Base-by-base conservation (phyloP, 2,888 invertebrate genomes). In the Drosophila helvetica region DNA sequence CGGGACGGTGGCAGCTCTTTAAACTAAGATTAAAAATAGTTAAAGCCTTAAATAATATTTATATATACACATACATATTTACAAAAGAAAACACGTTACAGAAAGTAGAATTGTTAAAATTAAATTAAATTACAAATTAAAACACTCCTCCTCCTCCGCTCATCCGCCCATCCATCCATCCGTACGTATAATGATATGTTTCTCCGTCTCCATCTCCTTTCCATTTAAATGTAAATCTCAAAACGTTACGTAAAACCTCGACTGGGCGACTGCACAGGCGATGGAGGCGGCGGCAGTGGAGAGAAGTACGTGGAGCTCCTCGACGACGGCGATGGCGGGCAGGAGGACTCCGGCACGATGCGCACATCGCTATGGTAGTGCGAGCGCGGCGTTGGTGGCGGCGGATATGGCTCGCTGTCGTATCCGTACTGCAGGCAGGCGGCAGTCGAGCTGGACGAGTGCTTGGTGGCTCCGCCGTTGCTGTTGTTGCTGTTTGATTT, bases 261-360 rank as follows among this genome's bases (percentile, higher is more conserved):
- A 74, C 93, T 92, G 47, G 93, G 93, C 42, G 93, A 93, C 75
- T 94, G 95, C 53, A 94, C 95, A 18, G 97, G 97, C 47, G 97
- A 96, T 27, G 97, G 97, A 9, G 98, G 97, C 10, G 98, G 98
- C 42, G 96, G 96, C 71, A 95, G 91, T 3, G 96, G 97, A 91
- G 95, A 95, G 85, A 95, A 96, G 89, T 95, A 96, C n/a, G 95
- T 95, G 42, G 95, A 95, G 22, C 96, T 96, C 71, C 96, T 93
- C 7, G 96, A 96, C 72, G 96, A 95, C 1, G 94, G 94, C 50
- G 94, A 94, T 25, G 94, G 93, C 25, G 95, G 95, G 78, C 95
- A 95, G 77, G 94, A 94, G 75, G 94, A 94, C 77, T 94, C 93
- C 4, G 93, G 93, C 46, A 92, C 90, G 58, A 93, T 93, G 64